Evolutionary conservation across 2,113 vertebrate genomes (phyloP).

Genomic region (Xenopus borealis): DNA sequence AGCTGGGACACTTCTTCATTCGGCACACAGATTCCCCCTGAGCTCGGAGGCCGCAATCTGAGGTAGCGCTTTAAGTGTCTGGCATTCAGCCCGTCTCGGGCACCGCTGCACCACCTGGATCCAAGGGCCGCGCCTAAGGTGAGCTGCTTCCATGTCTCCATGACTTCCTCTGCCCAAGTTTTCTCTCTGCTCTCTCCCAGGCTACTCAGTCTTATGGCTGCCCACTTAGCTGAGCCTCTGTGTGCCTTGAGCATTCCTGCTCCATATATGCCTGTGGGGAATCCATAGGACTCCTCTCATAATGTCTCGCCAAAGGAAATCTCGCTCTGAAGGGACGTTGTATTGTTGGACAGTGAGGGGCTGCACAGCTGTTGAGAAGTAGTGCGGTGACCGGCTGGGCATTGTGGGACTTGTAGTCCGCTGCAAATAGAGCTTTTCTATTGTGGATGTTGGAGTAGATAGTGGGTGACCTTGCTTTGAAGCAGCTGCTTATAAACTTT

Average conservation of each 20-base stretch:
- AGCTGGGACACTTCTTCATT: slow-evolving; percentile 1
- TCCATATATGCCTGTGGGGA: too few species aligned
- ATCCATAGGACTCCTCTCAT: too few species aligned
- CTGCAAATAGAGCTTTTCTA: not conserved
- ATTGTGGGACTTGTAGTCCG: not conserved
- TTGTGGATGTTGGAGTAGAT: too few species aligned
- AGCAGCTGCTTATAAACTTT: not conserved
- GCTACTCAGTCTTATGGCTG: too few species aligned
- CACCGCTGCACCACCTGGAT: not conserved
- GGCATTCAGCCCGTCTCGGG: not conserved
- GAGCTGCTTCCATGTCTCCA: not conserved
- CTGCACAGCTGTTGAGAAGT: not conserved
- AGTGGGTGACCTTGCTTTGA: too few species aligned
- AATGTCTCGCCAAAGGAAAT: too few species aligned
- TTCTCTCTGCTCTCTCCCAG: too few species aligned
- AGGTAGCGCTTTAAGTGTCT: not conserved
- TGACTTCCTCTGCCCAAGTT: not conserved
- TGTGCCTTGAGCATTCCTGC: too few species aligned
- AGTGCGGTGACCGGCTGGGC: not conserved
- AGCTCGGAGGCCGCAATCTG: not conserved
- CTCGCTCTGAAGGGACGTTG: too few species aligned
- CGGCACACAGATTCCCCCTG: not conserved
- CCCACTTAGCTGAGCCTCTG: too few species aligned
- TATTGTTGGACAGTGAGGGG: too few species aligned
- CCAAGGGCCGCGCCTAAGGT: not conserved